Evolutionary conservation across 2,113 vertebrate species (phyloP).

Genomic region (Lontra canadensis): DNA sequence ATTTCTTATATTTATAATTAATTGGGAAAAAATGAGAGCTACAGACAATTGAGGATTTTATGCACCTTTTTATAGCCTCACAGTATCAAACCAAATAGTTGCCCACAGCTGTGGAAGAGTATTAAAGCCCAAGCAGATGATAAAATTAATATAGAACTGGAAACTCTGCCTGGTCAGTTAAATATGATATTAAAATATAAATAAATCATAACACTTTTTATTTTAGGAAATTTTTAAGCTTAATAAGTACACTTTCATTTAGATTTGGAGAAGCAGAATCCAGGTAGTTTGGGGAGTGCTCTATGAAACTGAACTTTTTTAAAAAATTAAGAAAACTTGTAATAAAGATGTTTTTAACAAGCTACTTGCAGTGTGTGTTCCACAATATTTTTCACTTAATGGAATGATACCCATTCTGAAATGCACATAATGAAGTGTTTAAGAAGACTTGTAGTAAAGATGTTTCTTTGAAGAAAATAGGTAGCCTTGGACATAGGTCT

Average conservation of each 20-base stretch:
- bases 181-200: neutral
- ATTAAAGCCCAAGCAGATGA: neutral
- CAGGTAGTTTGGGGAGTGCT: neutral
- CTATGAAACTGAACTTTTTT: neutral
- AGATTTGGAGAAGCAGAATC: neutral
- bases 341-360: neutral
- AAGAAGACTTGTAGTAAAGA: neutral
- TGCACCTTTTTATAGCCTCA: neutral
- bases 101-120: neutral
- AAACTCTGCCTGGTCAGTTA: neutral
- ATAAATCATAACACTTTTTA: neutral
- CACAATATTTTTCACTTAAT: neutral
- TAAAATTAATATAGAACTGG: neutral
- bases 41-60: neutral
- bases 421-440: neutral
- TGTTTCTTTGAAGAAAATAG: neutral
- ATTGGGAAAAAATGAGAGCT: neutral
- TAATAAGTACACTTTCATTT: neutral
- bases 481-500: neutral
- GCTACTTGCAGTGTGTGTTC: neutral
- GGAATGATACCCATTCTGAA: neutral
- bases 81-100: neutral
- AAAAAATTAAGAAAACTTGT: neutral
- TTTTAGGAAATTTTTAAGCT: neutral
- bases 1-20: neutral